phyloP scores from a whole-genome alignment of 2,888 invertebrate genomes.

The Thera britannica region DNA sequence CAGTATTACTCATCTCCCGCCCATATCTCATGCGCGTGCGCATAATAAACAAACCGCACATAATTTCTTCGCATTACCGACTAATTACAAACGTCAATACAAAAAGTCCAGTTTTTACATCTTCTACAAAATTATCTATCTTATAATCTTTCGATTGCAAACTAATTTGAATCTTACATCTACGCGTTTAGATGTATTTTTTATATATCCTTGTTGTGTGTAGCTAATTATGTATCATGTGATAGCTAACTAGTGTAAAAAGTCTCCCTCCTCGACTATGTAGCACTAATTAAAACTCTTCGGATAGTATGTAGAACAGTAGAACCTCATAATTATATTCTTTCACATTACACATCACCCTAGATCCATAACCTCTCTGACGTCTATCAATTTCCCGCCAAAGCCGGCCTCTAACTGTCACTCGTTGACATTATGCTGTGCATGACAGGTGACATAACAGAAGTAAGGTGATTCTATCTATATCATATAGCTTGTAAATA shows the following conservation, averaged over 20 bases:
- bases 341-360: too few species aligned
- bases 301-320: too few species aligned
- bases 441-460: too few species aligned
- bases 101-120: constrained; percentile 36
- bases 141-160: constrained; percentile 10
- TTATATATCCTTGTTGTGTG: neutral
- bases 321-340: too few species aligned
- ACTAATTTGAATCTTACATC: constrained; percentile 20
- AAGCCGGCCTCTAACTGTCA: too few species aligned
- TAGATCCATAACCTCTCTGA: too few species aligned
- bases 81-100: constrained; percentile 59
- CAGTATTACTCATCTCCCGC: neutral
- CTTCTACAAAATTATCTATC: constrained; percentile 30
- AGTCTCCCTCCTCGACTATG: too few species aligned
- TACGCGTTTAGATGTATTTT: constrained; percentile 15
- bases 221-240: constrained; percentile 22
- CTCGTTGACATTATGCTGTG: too few species aligned
- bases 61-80: constrained; percentile 67
- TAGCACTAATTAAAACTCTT: too few species aligned
- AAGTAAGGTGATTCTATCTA: too few species aligned
- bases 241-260: constrained; percentile 24
- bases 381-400: too few species aligned
- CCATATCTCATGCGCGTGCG: constrained; percentile 58
- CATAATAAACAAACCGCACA: constrained; percentile 51
- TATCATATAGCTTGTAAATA: too few species aligned